phyloP scores from a whole-genome alignment of 2,888 invertebrate genomes.

The Mallateleia sp. region DNA sequence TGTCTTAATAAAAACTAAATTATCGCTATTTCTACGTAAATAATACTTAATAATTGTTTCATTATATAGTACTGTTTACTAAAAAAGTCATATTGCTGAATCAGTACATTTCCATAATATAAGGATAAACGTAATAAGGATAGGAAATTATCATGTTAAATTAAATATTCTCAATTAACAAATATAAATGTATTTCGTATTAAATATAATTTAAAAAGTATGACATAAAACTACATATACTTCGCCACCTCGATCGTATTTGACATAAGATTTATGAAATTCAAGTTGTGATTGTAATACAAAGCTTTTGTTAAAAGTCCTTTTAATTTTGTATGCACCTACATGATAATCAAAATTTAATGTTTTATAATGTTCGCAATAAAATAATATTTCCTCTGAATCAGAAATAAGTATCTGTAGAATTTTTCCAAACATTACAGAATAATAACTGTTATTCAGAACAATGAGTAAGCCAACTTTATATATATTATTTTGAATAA shows the following conservation, averaged over 20 bases:
- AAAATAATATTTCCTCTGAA: not conserved
- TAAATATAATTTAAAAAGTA: not conserved
- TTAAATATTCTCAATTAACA: too few relatives aligned
- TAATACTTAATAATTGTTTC: too few relatives aligned
- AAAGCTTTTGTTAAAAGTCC: not conserved
- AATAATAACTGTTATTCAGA: not conserved
- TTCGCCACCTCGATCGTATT: not conserved
- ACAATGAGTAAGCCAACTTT: not conserved
- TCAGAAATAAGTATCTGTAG: not conserved
- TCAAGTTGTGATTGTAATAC: constrained; percentile 1
- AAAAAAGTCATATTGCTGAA: too few relatives aligned
- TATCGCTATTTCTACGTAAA: too few relatives aligned
- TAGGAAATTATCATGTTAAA: too few relatives aligned
- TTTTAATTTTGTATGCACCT: constrained; percentile 2
- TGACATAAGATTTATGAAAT: not conserved
- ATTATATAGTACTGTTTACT: too few relatives aligned
- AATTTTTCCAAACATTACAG: constrained; percentile 7
- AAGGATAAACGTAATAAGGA: too few relatives aligned
- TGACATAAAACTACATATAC: not conserved
- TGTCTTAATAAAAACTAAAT: too few relatives aligned
- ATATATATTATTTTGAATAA: not conserved
- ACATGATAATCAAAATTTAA: not conserved
- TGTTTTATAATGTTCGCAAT: not conserved
- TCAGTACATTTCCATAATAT: too few relatives aligned
- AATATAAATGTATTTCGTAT: too few relatives aligned